Percentiles rank a stretch among this genome's conserved stretches.
phyloP scores from a whole-genome alignment of 1,140 invertebrate species.

The Sipha flava region DNA sequence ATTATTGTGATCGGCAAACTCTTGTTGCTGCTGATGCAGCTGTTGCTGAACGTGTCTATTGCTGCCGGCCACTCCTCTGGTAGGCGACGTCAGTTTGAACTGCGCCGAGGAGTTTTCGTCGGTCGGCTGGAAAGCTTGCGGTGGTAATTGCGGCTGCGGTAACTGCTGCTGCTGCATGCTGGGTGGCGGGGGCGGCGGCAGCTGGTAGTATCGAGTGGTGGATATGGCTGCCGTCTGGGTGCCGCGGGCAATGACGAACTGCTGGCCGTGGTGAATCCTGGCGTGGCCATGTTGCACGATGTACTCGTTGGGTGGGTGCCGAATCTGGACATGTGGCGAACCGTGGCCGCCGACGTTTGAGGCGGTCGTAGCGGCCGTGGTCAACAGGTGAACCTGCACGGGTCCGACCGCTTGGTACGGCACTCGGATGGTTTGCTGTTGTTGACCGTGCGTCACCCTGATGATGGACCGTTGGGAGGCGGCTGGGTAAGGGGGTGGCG shows the following conservation, averaged over 20 bases:
- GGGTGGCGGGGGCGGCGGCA: neutral
- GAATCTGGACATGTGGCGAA: neutral
- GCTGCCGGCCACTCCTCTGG: neutral
- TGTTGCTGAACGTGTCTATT: neutral
- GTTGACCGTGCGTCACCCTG: conserved; percentile 38
- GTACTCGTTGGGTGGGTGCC: conserved; percentile 29
- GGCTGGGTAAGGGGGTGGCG: conserved; percentile 33
- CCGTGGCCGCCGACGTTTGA: conserved; percentile 25
- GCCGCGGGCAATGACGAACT: conserved; percentile 31
- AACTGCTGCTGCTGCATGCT: neutral
- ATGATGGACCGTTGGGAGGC: conserved; percentile 37
- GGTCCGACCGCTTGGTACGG: conserved; percentile 42
- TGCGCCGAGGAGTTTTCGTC: neutral
- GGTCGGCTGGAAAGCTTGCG: neutral
- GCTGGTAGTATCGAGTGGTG: conserved; percentile 37
- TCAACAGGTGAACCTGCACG: conserved; percentile 42
- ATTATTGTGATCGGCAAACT: conserved; percentile 5
- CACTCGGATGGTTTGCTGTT: conserved; percentile 41
- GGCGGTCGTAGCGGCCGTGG: conserved; percentile 32
- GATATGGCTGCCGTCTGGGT: conserved; percentile 36
- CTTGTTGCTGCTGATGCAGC: neutral
- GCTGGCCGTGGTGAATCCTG: conserved; percentile 34
- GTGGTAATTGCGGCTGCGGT: neutral
- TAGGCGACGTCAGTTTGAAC: neutral
- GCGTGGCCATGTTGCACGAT: conserved; percentile 10